Evolutionary conservation across 1,140 invertebrate species (phyloP).

Genomic region (Trinorchestia longiramus): DNA sequence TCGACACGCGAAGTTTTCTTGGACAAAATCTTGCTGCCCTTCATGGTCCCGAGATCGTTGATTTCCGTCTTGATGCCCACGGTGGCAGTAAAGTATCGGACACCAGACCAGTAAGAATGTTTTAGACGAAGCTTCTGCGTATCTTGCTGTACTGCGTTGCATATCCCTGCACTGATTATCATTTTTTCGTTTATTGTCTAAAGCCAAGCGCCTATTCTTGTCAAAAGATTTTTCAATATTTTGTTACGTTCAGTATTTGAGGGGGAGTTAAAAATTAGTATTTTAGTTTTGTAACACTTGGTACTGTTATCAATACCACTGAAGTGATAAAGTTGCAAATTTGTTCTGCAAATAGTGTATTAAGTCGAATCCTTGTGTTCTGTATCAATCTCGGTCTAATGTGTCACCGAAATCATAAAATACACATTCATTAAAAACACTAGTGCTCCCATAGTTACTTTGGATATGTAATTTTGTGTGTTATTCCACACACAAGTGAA

Average conservation of each 20-base stretch:
- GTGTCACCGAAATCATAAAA: too few species aligned
- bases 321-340: too few species aligned
- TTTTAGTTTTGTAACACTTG: too few species aligned
- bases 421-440: too few species aligned
- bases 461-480: too few species aligned
- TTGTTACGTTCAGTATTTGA: neutral
- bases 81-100: neutral
- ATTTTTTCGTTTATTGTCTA: neutral
- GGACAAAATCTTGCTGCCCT: neutral
- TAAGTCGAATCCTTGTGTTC: too few species aligned
- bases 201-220: neutral
- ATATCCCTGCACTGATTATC: neutral
- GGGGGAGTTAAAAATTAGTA: too few species aligned
- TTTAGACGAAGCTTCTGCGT: neutral
- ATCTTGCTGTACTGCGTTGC: neutral
- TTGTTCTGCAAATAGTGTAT: too few species aligned
- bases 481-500: neutral
- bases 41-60: neutral
- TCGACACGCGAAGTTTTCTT: neutral
- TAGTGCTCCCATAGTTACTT: too few species aligned
- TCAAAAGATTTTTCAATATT: neutral
- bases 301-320: too few species aligned
- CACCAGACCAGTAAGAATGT: neutral
- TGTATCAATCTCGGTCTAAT: too few species aligned
- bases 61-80: neutral